These are phyloP conservation scores for Microchirus variegatus DNA, from an alignment of 2,797 vertebrate species.

Conservation along the genomic window DNA sequence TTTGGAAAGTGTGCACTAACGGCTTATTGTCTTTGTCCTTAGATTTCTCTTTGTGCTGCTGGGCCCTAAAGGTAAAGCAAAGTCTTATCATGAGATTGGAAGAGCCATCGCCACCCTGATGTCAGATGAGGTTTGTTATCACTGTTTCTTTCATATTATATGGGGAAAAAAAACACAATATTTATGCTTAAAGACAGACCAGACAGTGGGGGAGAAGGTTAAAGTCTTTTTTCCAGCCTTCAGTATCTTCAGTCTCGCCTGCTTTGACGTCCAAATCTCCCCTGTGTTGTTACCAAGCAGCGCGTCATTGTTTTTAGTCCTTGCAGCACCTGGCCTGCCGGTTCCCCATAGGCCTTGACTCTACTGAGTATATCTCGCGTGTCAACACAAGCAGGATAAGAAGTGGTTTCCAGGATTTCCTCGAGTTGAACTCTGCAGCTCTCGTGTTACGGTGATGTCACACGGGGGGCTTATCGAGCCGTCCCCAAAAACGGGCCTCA, in stretches of 20 bases:
- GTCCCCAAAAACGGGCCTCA: too few relatives aligned
- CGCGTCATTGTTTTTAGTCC: slow-evolving; percentile 7
- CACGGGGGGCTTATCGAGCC: slow-evolving; percentile 27
- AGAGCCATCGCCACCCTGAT: slow-evolving; percentile 96
- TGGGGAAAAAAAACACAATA: too few relatives aligned
- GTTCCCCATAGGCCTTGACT: slow-evolving; percentile 57
- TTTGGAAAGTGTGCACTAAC: background rate
- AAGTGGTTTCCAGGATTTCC: slow-evolving; percentile 65
- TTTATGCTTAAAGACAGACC: too few relatives aligned
- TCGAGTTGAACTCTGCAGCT: slow-evolving; percentile 57
- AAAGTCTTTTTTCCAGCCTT: too few relatives aligned
- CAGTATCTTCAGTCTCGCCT: too few relatives aligned
- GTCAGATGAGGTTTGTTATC: slow-evolving; percentile 92
- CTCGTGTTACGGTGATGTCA: slow-evolving; percentile 1
- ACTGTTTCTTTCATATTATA: background rate
- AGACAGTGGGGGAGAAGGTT: too few relatives aligned
- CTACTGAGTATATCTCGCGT: slow-evolving; percentile 16
- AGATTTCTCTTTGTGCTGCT: slow-evolving; percentile 97
- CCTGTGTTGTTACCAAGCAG: too few relatives aligned
- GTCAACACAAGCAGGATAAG: slow-evolving; percentile 37
- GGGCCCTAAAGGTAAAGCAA: slow-evolving; percentile 97
- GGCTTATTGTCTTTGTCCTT: background rate
- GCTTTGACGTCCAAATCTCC: too few relatives aligned
- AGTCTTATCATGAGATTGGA: slow-evolving; percentile 97
- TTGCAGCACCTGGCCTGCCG: slow-evolving; percentile 22